Base-by-base conservation (phyloP, 2,113 vertebrate species). In the Chaetura pelagica region DNA sequence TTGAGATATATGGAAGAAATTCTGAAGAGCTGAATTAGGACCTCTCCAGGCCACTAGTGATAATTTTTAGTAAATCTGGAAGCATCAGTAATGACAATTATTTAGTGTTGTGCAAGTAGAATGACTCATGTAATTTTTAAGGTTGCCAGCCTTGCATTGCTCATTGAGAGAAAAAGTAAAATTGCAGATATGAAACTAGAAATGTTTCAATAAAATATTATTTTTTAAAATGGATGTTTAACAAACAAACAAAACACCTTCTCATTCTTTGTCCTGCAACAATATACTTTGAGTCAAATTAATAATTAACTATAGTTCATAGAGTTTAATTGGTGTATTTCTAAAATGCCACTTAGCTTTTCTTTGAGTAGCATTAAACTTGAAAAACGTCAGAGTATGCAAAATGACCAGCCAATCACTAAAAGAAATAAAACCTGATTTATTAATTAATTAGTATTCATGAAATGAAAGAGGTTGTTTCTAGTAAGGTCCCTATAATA, bases 391-490 rank as follows among this genome's bases (percentile, higher is more conserved):
- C 79, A 80, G 46, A 94, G 66, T 85, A 66, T 77, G 40, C 75
- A 91, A 91, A 96, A 69, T 58, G 63, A 80, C 61, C 13, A 26
- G 32, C 21, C 61, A 66, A 15, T 85, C 63, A 38, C 24, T 84
- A 80, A 69, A 88, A 93, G 46, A 92, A 74, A 71, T 74, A 80
- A 88, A 83, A 82, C 2, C 8, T 82, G 34, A 79, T 89, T 82
- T 32, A 79, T 89, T 91, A 76, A 74, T 93, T 93, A 24, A 73
- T 91, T 93, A 89, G 18, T 19, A 14, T 30, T 93, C 61, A 59
- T 93, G 84, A 85, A 48, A 46, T 58, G 51, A 79, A 55, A 94
- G 32, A 80, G 20, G 49, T 64, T 84, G 66, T 68, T 94, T 90
- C 44, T 66, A 79, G 52, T 78, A 61, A 79, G 23, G 49, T 64